These are phyloP conservation scores for Ennomos erosarius DNA, from an alignment of 2,888 invertebrate genomes.

Conservation along the genomic window DNA sequence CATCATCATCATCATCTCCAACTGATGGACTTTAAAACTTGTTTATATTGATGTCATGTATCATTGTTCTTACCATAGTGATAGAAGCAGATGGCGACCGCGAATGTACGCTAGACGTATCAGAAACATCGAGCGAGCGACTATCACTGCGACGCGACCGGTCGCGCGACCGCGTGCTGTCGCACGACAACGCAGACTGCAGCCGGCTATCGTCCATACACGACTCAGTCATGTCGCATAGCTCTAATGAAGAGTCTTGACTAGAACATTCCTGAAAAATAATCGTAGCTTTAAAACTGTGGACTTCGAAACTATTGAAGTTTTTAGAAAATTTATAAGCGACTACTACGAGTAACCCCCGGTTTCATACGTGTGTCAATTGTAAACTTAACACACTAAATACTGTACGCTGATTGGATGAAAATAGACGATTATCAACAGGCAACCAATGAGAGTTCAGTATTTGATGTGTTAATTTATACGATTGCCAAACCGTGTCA, in stretches of 20 bases:
- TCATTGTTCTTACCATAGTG: conserved; percentile 64
- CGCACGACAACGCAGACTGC: conserved; percentile 79
- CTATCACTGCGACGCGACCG: conserved; percentile 78
- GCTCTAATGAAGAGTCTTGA: conserved; percentile 81
- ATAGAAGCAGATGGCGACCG: conserved; percentile 78
- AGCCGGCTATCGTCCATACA: conserved; percentile 75
- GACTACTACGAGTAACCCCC: too few relatives aligned
- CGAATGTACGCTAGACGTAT: conserved; percentile 76
- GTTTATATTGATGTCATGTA: neutral
- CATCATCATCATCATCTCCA: too few relatives aligned
- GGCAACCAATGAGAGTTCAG: too few relatives aligned
- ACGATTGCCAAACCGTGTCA: too few relatives aligned
- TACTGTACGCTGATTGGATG: too few relatives aligned
- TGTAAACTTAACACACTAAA: too few relatives aligned
- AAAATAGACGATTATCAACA: too few relatives aligned
- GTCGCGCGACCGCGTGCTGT: conserved; percentile 72
- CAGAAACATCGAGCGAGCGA: conserved; percentile 77
- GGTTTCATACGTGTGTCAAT: too few relatives aligned
- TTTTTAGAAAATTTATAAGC: too few relatives aligned
- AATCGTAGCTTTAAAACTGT: neutral
- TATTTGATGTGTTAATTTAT: too few relatives aligned
- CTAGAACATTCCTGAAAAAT: conserved; percentile 81
- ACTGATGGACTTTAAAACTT: too few relatives aligned
- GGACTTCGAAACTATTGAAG: neutral
- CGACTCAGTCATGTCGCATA: conserved; percentile 75